Evolutionary conservation across 1,140 invertebrate species (phyloP).

Genomic region (Leptopilina clavipes): DNA sequence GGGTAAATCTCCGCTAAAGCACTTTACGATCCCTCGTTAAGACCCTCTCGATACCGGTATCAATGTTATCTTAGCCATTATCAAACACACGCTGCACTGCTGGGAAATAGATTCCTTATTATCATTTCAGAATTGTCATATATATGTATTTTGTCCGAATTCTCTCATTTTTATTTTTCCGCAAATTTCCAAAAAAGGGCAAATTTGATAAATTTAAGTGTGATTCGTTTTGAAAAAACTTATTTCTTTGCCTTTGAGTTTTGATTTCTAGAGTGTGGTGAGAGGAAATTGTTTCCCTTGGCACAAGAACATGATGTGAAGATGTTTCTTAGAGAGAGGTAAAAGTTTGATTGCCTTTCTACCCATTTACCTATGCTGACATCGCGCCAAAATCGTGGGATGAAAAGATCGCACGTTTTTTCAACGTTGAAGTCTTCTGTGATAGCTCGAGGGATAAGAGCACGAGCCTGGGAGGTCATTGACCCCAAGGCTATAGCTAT

Average conservation of each 20-base stretch:
- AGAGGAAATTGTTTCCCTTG: neutral
- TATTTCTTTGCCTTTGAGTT: neutral
- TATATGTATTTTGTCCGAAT: too few species aligned
- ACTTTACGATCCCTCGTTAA: conserved; percentile 7
- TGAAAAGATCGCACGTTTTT: conserved; percentile 20
- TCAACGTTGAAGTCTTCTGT: conserved; percentile 16
- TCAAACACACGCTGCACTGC: neutral
- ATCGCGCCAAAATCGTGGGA: neutral
- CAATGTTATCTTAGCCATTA: conserved; percentile 16
- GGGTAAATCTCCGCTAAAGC: conserved; percentile 18
- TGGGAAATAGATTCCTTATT: neutral
- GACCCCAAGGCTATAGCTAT: conserved; percentile 23
- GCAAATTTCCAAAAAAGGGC: too few species aligned
- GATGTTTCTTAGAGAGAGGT: neutral
- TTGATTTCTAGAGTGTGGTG: neutral
- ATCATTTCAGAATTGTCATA: too few species aligned
- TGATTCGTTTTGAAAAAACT: too few species aligned
- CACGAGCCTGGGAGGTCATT: conserved; percentile 26
- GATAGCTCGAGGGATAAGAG: conserved; percentile 28
- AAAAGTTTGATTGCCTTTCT: conserved; percentile 23
- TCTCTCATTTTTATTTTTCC: too few species aligned
- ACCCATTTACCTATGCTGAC: conserved; percentile 22
- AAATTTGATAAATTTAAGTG: too few species aligned
- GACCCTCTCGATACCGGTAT: neutral
- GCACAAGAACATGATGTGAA: neutral